Conservation (phyloP, 2,888 invertebrate genomes). For the Chalcosyrphus nemorum region DNA sequence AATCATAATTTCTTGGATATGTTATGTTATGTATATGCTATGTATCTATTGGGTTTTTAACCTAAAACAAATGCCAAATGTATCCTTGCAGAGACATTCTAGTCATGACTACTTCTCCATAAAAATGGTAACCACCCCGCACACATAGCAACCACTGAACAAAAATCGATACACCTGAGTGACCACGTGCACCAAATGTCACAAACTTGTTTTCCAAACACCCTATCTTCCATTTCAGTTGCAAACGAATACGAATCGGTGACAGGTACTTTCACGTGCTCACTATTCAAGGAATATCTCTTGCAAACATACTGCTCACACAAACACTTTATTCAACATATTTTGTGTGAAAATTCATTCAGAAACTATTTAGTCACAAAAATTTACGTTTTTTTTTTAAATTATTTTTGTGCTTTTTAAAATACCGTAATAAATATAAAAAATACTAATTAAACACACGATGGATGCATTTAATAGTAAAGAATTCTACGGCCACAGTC, state of each 20-base stretch:
- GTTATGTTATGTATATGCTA: too few relatives aligned
- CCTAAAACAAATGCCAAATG: not conserved
- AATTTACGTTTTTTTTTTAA: constrained; percentile 3
- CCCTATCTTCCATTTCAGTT: not conserved
- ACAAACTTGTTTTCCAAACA: not conserved
- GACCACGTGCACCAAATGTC: constrained; percentile 35
- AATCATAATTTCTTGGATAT: too few relatives aligned
- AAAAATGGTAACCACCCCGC: not conserved
- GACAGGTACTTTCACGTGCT: constrained; percentile 8
- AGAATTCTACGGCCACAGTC: constrained; percentile 74
- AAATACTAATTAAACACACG: constrained; percentile 6
- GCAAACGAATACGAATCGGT: not conserved
- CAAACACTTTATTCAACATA: not conserved
- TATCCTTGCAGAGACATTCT: too few relatives aligned
- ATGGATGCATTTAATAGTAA: constrained; percentile 75
- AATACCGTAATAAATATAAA: constrained; percentile 17
- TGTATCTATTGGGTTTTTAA: too few relatives aligned
- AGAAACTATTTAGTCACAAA: not conserved
- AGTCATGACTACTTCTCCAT: too few relatives aligned
- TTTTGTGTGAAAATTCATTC: not conserved
- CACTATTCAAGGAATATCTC: not conserved
- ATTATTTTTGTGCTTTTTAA: constrained; percentile 36
- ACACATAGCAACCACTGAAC: not conserved
- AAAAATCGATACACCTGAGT: constrained; percentile 62
- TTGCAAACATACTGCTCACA: not conserved